Conservation (phyloP, 2,888 invertebrate species). For the Gastracanthus pulcherrimus region DNA sequence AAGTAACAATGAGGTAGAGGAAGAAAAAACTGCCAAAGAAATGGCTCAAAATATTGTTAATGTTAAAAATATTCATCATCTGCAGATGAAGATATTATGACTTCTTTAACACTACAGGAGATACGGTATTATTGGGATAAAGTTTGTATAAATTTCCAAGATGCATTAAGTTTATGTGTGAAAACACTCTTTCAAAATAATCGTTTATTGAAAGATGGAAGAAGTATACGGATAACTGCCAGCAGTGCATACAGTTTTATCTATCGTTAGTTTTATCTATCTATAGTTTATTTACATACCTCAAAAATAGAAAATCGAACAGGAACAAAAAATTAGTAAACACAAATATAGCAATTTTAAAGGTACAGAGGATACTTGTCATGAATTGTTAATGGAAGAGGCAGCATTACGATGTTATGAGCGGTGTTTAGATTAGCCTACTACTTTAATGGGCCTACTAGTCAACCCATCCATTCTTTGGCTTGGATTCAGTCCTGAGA, state of each 20-base stretch:
- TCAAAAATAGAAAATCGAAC: not conserved
- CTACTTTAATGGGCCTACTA: not conserved
- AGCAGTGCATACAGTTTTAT: not conserved
- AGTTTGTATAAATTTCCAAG: not conserved
- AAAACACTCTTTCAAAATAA: constrained; percentile 8
- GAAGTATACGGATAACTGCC: not conserved
- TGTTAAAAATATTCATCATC: not conserved
- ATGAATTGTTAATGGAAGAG: not conserved
- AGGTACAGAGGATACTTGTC: not conserved
- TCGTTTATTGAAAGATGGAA: not conserved
- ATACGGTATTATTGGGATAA: not conserved
- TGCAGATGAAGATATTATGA: no score
- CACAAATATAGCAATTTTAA: not conserved
- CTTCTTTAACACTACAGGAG: no score
- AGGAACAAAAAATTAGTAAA: not conserved
- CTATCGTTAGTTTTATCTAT: no score
- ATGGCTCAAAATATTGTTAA: not conserved
- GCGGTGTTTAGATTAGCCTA: not conserved
- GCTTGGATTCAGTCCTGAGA: not conserved
- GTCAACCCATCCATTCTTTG: not conserved
- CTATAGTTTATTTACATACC: not conserved
- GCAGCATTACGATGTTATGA: not conserved
- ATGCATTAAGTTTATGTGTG: not conserved
- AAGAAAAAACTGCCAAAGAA: not conserved
- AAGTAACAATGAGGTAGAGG: not conserved